Base-by-base conservation (phyloP, 2,113 vertebrate genomes). In the Scalopus aquaticus region DNA sequence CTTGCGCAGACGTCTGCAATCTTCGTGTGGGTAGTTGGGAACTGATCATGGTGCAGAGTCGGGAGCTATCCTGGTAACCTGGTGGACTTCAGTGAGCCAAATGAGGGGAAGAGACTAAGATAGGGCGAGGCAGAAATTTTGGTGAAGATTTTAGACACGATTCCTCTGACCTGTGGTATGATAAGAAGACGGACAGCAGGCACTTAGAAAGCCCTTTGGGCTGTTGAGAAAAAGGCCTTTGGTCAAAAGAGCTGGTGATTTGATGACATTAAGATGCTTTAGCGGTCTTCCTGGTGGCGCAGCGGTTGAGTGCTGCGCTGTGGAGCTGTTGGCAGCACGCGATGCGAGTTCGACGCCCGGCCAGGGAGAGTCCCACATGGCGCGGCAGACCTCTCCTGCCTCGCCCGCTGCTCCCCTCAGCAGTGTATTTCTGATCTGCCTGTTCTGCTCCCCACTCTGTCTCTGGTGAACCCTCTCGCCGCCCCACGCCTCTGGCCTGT, bases 201-300 rank as follows among this genome's bases (percentile, higher is more conserved):
- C 16, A 46, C 64, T 76, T 87, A 64, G 79, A 77, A 74, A 87
- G 76, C 49, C 73, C 77, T 65, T 64, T 87, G 89, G 73, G 79
- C 78, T 42, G 28, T 46, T 17, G 49, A 92, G 78, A 64, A 90
- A 93, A 93, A 76, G 39, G 22, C 32, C n/a, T 87, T 77, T 81
- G 69, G 8, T 67, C 16, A 35, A 69, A 70, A 22, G 67, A 70
- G 35, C 44, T 28, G 28, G 37, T 74, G 82, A 51, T 49, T 95
- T 93, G 90, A 88, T 96, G 51, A 73, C 15, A 32, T 37, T 44
- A 72, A 46, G 7, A 19, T 60, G 39, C 42, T 76, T 46, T n/a
- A n/a, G n/a, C n/a, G n/a, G n/a, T n/a, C n/a, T n/a, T n/a, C n/a
- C n/a, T n/a, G n/a, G n/a, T n/a, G n/a, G n/a, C n/a, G n/a, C n/a